phyloP scores from a whole-genome alignment of 2,113 vertebrate species.

The Eclectus roratus region DNA sequence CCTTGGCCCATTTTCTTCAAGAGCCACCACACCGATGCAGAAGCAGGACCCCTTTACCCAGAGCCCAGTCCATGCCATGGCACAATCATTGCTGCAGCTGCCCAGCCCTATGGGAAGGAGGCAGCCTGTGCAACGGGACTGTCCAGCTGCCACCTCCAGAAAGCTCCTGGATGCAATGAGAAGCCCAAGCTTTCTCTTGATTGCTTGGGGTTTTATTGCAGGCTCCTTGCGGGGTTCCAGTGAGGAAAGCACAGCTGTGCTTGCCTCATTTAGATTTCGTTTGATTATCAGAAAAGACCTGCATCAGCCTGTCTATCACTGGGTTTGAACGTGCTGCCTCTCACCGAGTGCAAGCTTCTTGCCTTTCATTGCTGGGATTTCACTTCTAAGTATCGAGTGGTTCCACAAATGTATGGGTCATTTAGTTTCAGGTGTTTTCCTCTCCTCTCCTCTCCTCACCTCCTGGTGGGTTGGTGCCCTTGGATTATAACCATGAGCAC shows the following conservation, averaged over 20 bases:
- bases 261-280: neutral
- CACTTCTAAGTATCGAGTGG: neutral
- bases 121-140: neutral
- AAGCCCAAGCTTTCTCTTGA: neutral
- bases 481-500: neutral
- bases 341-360: accelerated
- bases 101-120: neutral
- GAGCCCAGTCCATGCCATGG: neutral
- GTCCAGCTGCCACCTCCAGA: neutral
- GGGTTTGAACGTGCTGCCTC: neutral
- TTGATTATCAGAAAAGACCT: neutral
- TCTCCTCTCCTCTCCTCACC: neutral
- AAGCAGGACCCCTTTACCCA: neutral
- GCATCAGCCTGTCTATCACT: neutral
- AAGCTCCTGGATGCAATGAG: neutral
- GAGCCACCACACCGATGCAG: neutral
- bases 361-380: neutral
- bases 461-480: neutral
- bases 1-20: slow-evolving; percentile 9
- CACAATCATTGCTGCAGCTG: accelerated
- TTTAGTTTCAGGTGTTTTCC: neutral
- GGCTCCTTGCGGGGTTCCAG: neutral
- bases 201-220: neutral
- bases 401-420: neutral
- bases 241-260: neutral